Conservation (phyloP, 2,113 vertebrate species). For the Pluvialis apricaria region DNA sequence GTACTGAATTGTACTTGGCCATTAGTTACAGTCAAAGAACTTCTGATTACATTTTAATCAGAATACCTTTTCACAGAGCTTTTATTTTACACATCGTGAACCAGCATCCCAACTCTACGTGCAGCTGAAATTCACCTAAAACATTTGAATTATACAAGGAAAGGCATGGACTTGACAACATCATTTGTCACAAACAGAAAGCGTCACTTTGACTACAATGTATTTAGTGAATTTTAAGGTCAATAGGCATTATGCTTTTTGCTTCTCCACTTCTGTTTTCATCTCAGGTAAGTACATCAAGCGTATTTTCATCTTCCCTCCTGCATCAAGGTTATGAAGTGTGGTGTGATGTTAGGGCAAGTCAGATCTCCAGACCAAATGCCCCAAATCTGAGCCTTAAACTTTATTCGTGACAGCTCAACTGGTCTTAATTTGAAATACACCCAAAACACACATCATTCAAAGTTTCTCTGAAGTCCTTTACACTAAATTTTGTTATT, state of each 20-base stretch:
- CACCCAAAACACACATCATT: not conserved
- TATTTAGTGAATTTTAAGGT: not conserved
- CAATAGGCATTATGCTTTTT: not conserved
- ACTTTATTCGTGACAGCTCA: not conserved
- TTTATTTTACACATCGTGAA: slow-evolving; percentile 46
- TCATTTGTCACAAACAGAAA: not conserved
- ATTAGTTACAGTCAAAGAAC: slow-evolving; percentile 74
- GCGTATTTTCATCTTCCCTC: not conserved
- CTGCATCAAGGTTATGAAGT: not conserved
- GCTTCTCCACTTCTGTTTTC: not conserved
- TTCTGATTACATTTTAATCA: slow-evolving; percentile 74
- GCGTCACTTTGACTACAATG: not conserved
- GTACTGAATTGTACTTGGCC: slow-evolving; percentile 69
- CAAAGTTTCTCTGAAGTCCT: not conserved
- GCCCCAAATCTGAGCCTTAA: not conserved
- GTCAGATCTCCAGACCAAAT: not conserved
- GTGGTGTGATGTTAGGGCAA: not conserved
- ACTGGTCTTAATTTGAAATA: slow-evolving; percentile 21
- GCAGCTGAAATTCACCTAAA: slow-evolving; percentile 9
- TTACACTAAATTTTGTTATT: not conserved
- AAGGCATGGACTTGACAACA: not conserved
- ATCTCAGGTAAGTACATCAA: not conserved
- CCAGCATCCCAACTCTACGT: not conserved
- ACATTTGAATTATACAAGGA: not conserved
- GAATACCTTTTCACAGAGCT: slow-evolving; percentile 72